Conservation (phyloP, 2,888 invertebrate species). For the Caenorhabditis panamensis region DNA sequence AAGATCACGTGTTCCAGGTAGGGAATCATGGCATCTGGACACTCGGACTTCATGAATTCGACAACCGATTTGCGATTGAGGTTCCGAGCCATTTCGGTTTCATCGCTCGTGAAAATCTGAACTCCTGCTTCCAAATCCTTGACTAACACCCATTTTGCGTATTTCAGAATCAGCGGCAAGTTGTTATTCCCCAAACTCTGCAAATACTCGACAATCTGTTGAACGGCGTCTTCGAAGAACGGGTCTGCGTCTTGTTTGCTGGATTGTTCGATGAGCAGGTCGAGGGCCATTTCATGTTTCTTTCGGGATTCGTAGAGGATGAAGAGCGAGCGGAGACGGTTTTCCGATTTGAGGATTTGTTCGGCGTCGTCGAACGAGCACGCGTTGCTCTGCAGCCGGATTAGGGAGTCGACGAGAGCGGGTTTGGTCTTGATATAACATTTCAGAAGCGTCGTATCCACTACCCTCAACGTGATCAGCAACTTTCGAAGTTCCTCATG, state of each 20-base stretch:
- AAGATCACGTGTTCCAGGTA: slow-evolving; percentile 95
- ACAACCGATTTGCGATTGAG: slow-evolving; percentile 92
- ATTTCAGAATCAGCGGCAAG: slow-evolving; percentile 92
- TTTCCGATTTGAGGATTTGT: slow-evolving; percentile 86
- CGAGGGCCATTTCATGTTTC: slow-evolving; percentile 92
- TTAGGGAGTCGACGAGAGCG: slow-evolving; percentile 91
- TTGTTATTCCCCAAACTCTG: slow-evolving; percentile 85
- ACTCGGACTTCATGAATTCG: slow-evolving; percentile 90
- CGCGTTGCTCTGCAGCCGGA: slow-evolving; percentile 89
- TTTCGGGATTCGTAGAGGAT: slow-evolving; percentile 96
- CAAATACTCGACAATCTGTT: slow-evolving; percentile 89
- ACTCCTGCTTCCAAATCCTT: slow-evolving; percentile 92
- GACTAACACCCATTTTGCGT: slow-evolving; percentile 92
- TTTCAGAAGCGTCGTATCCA: slow-evolving; percentile 96
- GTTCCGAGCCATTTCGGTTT: slow-evolving; percentile 89
- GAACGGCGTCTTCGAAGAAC: slow-evolving; percentile 84
- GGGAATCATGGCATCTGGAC: slow-evolving; percentile 88
- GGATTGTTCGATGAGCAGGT: slow-evolving; percentile 87
- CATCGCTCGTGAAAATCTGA: slow-evolving; percentile 88
- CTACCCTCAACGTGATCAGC: slow-evolving; percentile 88
- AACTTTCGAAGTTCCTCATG: slow-evolving; percentile 43
- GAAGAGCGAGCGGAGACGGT: slow-evolving; percentile 87
- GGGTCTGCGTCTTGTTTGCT: slow-evolving; percentile 86
- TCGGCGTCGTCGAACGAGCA: slow-evolving; percentile 96
- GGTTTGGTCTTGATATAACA: slow-evolving; percentile 98